A percentile compares a stretch with the other conserved stretches of the same genome.
These are phyloP conservation scores for Elgonia sp. DNA, from an alignment of 2,888 invertebrate genomes.

Conservation along the genomic window DNA sequence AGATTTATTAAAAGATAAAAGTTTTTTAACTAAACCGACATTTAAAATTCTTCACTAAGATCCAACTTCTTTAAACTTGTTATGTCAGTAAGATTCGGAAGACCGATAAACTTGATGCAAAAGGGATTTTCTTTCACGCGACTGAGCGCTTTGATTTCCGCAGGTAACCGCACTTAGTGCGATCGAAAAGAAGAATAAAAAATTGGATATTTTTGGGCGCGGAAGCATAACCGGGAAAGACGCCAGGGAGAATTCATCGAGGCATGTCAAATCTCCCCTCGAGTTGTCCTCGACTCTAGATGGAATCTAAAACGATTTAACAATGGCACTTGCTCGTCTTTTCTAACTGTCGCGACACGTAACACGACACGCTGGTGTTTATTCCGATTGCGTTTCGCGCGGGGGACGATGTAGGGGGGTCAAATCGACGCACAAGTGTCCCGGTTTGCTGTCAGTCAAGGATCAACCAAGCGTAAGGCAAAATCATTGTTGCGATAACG, in stretches of 20 bases:
- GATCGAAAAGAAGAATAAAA: constrained; percentile 56
- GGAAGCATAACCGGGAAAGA: constrained; percentile 52
- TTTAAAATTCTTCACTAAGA: too few relatives aligned
- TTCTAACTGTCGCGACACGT: constrained; percentile 75
- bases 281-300: constrained; percentile 69
- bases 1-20: too few relatives aligned
- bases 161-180: constrained; percentile 68
- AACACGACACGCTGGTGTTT: constrained; percentile 81
- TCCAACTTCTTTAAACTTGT: too few relatives aligned
- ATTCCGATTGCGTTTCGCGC: constrained; percentile 79
- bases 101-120: neutral
- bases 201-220: constrained; percentile 57
- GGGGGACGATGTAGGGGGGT: constrained; percentile 68
- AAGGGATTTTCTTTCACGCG: constrained; percentile 43
- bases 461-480: constrained; percentile 85
- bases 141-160: constrained; percentile 51
- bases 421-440: constrained; percentile 72
- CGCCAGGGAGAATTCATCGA: constrained; percentile 55
- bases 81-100: too few relatives aligned
- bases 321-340: constrained; percentile 85
- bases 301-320: constrained; percentile 79
- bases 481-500: constrained; percentile 82
- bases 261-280: constrained; percentile 75
- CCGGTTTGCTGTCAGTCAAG: constrained; percentile 84
- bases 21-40: too few relatives aligned